These are phyloP conservation scores for Hydrozoanthus tunicans DNA, from an alignment of 64 coral and sea anemone genomes.

Conservation along the genomic window DNA sequence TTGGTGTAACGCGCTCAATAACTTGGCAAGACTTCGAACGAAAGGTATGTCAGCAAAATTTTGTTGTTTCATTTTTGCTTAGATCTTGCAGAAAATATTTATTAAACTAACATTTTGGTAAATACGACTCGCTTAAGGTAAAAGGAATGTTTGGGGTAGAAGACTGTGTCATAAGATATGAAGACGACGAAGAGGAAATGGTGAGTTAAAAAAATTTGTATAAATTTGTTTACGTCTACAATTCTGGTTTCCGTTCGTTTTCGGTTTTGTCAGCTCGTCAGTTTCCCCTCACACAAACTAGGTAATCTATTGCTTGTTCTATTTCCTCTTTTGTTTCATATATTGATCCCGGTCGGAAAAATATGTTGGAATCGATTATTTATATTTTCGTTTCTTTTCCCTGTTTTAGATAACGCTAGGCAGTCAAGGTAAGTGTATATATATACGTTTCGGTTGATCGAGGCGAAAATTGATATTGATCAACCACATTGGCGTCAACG, in stretches of 20 bases:
- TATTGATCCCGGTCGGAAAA: neutral
- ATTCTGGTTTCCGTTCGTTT: neutral
- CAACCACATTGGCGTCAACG: neutral
- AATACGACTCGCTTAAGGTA: neutral
- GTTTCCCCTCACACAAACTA: neutral
- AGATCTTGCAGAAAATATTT: neutral
- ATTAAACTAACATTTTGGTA: neutral
- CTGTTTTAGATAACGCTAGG: constrained; percentile 20
- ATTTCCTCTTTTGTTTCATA: neutral
- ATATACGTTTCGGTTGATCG: no score
- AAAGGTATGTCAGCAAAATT: neutral
- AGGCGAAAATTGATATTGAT: no score
- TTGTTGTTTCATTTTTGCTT: neutral
- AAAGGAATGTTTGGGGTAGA: constrained; percentile 6
- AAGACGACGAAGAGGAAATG: constrained; percentile 34
- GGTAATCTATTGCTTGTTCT: neutral
- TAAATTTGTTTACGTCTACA: no score
- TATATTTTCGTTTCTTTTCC: neutral
- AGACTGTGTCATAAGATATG: constrained; percentile 15
- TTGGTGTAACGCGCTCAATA: neutral
- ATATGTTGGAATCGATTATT: neutral
- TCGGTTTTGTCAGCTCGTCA: neutral
- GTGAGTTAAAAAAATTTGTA: neutral
- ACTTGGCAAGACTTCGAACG: neutral
- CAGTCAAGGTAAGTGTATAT: constrained; percentile 11